Evolutionary conservation across 2,113 vertebrate genomes (phyloP), one percentile per base, ranked within the genome.

Genomic region (Pelobates fuscus): DNA sequence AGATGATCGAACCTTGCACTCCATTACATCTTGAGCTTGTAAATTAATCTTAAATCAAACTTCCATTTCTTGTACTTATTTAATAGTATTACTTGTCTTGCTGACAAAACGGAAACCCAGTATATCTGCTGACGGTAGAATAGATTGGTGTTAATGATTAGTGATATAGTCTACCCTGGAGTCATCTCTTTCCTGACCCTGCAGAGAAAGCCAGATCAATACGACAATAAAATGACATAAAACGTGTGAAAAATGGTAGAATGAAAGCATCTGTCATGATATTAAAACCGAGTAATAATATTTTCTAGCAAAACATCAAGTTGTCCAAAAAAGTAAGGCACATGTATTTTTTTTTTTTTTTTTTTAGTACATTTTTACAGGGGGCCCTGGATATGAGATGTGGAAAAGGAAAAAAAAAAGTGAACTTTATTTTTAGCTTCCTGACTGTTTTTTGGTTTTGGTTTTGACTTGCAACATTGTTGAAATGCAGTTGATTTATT

Each of bases 41-140:
- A 79, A 91, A 88, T 83, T 84, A 89, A 91, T 88, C 86, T 88
- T 84, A 78, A 76, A 84, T 83, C 87, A 78, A 81, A 82, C 77
- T 70, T 74, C 70, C 78, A 80, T 81, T 82, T 80, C 78, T 49
- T 67, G 54, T 43, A 76, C 64, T 76, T 76, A 76, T 64, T 76
- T 76, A 76, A 76, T 76, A 67, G 63, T 67, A 60, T 76, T 76
- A 76, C 72, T 76, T 67, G 72, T 76, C 72, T 57, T n/a, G 14
- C 72, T 64, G 67, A 80, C 68, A 77, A 84, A 84, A 79, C 65
- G 66, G 79, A 82, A 86, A 81, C 82, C 43, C 63, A 3, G 17
- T 77, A 37, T 37, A 49, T 37, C 44, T 83, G 67, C 67, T 73
- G 72, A 72, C 69, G 71, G 81, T 78, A 73, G 78, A 79, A 89